Conservation (phyloP, 2,113 vertebrate species). For the Eurypyga helias region DNA sequence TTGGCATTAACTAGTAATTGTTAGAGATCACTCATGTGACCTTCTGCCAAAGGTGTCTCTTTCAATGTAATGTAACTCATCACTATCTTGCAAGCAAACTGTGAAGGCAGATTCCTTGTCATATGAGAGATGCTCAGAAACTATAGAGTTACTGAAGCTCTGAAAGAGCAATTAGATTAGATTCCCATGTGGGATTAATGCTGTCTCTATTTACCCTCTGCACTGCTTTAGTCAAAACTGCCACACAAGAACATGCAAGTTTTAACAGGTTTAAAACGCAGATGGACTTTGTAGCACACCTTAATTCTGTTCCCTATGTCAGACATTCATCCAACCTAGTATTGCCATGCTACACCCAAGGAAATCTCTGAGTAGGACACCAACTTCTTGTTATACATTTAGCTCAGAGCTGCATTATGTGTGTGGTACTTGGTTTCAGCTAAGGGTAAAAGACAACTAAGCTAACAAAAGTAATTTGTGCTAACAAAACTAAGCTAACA, state of each 20-base stretch:
- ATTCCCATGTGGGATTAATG: slow-evolving; percentile 27
- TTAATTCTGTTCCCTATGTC: neutral
- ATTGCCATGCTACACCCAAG: too few relatives aligned
- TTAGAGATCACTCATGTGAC: neutral
- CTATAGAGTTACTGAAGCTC: slow-evolving; percentile 42
- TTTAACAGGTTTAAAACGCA: neutral
- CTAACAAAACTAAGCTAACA: neutral
- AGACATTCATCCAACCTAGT: neutral
- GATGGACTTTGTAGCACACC: neutral
- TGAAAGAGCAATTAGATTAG: slow-evolving; percentile 60
- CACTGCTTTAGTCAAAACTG: neutral
- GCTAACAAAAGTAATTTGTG: neutral
- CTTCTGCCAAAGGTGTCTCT: neutral
- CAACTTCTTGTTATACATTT: neutral
- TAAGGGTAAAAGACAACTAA: neutral
- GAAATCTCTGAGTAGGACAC: neutral
- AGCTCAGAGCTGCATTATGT: accelerated
- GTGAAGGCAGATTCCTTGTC: slow-evolving; percentile 19
- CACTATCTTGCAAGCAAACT: neutral
- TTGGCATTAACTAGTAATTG: neutral
- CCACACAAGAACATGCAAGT: neutral
- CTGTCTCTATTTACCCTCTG: neutral
- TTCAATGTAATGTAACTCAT: neutral
- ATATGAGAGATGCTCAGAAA: slow-evolving; percentile 29
- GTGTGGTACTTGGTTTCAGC: neutral